Percentiles rank a stretch among this genome's conserved stretches.
Conservation (phyloP, 92 coral and sea anemone genomes). For the Desmophyllum pertusum region DNA sequence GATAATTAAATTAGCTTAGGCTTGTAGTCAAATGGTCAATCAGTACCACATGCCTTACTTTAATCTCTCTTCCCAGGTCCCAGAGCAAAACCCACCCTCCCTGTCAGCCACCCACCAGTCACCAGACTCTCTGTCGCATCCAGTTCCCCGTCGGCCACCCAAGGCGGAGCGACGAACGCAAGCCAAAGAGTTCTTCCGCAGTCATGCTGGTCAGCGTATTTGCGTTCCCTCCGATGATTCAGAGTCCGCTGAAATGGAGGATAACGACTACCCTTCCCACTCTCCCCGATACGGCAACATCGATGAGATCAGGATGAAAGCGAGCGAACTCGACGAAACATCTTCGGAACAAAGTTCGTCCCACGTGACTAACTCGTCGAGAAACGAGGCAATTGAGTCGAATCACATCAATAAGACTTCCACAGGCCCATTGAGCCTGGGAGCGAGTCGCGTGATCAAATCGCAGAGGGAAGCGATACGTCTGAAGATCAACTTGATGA, state of each 20-base stretch:
- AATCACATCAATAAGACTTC: background rate
- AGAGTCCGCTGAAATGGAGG: constrained; percentile 22
- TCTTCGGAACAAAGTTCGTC: background rate
- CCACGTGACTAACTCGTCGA: background rate
- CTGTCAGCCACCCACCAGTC: constrained; percentile 25
- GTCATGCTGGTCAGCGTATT: constrained; percentile 13
- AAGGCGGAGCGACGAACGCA: constrained; percentile 23
- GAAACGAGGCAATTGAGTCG: background rate
- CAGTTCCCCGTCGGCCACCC: constrained; percentile 47
- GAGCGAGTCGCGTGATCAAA: background rate
- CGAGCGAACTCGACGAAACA: background rate
- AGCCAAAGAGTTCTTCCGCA: constrained; percentile 39
- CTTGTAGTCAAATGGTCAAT: too few relatives aligned
- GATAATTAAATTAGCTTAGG: too few relatives aligned
- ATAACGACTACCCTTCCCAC: too few relatives aligned
- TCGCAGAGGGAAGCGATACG: constrained; percentile 29
- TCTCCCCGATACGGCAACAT: constrained; percentile 16
- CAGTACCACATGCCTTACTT: background rate
- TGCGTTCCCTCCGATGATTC: constrained; percentile 6
- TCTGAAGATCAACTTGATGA: constrained; percentile 31
- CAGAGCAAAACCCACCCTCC: constrained; percentile 24
- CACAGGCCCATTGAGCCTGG: background rate
- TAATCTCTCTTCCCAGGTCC: background rate
- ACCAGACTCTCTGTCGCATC: constrained; percentile 39
- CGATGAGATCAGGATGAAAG: constrained; percentile 1